phyloP scores from a whole-genome alignment of 2,797 vertebrate genomes.

The Sebastes minor region DNA sequence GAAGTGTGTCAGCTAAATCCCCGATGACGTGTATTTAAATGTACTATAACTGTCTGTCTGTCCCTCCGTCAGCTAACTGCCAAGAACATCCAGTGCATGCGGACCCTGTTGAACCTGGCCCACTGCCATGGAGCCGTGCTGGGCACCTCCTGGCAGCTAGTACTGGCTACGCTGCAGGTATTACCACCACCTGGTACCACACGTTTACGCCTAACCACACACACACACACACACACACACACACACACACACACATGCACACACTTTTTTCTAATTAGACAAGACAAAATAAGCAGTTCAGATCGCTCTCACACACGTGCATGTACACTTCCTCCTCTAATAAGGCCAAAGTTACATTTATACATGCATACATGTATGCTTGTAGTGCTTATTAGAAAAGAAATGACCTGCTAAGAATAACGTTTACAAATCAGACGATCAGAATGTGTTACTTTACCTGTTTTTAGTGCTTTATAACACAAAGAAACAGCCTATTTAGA shows the following conservation, averaged over 20 bases:
- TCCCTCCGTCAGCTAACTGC: slow-evolving; percentile 88
- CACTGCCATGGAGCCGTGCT: slow-evolving; percentile 96
- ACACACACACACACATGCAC: neutral
- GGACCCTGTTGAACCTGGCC: slow-evolving; percentile 94
- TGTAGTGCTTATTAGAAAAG: neutral
- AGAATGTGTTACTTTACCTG: neutral
- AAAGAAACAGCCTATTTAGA: neutral
- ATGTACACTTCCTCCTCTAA: neutral
- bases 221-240: neutral
- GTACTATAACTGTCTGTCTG: slow-evolving; percentile 3
- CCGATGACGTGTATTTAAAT: neutral
- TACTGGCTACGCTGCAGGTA: slow-evolving; percentile 98
- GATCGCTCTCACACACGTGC: neutral
- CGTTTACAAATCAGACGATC: neutral
- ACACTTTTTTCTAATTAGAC: neutral
- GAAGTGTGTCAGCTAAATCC: neutral
- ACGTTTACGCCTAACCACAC: neutral
- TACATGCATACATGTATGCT: neutral
- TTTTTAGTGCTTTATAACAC: neutral
- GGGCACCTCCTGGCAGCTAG: slow-evolving; percentile 98
- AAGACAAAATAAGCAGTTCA: neutral
- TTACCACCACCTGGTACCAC: slow-evolving; percentile 10
- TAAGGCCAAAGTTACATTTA: neutral
- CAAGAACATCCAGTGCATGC: slow-evolving; percentile 99
- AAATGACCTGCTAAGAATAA: neutral